Base-by-base conservation (phyloP, 2,888 invertebrate species). In the Ochropacha duplaris region DNA sequence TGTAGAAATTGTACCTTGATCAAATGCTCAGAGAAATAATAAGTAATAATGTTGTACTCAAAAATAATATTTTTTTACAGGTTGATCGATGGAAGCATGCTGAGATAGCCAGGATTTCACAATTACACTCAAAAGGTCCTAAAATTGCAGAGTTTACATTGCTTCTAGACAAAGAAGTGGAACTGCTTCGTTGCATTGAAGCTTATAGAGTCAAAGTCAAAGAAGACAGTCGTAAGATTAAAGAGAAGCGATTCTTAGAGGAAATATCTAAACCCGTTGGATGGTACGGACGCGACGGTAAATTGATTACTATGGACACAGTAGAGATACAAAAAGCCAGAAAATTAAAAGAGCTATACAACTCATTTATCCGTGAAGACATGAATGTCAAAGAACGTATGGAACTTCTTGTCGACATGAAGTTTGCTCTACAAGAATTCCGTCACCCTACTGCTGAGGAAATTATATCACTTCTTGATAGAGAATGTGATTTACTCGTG, bases 321-420 rank as follows among this genome's bases (percentile, higher is more conserved):
- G 80, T 96, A 55, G 96, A 96, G 80, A 96, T 96, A 22, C 96
- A 97, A 76, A 94, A 95, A 71, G 97, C 97, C 16, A 94, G 95
- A 55, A 95, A 96, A 75, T 92, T 97, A 51, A 95, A 95, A 58
- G 95, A 95, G 68, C 89, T 97, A 16, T 97, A 97, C 79, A 94
- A 95, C 71, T 94, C 95, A 56, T 93, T 98, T 68, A 91, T 90
- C 54, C 89, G 94, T 34, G 90, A 94, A 55, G 93, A 94, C 64
- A 79, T 94, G 60, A 92, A 93, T 0, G 92, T 94, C 22, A 95
- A 95, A 62, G 95, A 96, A 70, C 93, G 97, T 49, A 89, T 97
- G 61, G 95, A 96, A 73, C 93, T 96, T 0, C 86, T 98, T 12
- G 92, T 95, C 0, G 95, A 95, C 50, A 93, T 97, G 66, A 96